Conservation (phyloP, 2,888 invertebrate species). For the Malthinus flaveolus region DNA sequence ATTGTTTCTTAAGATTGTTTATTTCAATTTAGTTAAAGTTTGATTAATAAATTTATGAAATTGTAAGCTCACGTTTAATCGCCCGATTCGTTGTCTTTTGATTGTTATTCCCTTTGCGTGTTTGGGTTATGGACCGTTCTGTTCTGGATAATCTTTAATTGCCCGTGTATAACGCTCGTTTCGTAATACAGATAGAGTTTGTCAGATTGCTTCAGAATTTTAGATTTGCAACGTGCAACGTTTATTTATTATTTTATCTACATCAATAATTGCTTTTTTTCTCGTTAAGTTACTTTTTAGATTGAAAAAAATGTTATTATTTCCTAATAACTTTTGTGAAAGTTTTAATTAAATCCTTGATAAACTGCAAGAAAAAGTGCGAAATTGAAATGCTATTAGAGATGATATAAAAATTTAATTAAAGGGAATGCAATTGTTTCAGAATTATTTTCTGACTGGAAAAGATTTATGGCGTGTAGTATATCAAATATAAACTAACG, state of each 20-base stretch:
- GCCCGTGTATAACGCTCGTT: conserved; percentile 27
- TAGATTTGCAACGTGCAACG: conserved; percentile 7
- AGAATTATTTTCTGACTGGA: too few relatives aligned
- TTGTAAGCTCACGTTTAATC: conserved; percentile 22
- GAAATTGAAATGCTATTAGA: too few relatives aligned
- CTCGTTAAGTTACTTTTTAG: too few relatives aligned
- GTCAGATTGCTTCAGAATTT: conserved; percentile 20
- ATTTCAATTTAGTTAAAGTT: conserved; percentile 11
- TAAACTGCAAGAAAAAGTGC: too few relatives aligned
- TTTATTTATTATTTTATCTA: conserved; percentile 5
- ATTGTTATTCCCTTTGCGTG: conserved; percentile 28
- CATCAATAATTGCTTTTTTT: neutral
- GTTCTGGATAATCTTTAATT: conserved; percentile 28
- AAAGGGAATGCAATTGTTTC: too few relatives aligned
- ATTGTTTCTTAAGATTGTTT: neutral
- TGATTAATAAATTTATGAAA: conserved; percentile 18
- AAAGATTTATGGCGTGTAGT: too few relatives aligned
- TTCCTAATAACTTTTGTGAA: too few relatives aligned
- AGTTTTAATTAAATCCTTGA: too few relatives aligned
- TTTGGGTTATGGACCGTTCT: conserved; percentile 28
- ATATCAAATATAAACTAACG: too few relatives aligned
- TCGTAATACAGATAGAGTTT: conserved; percentile 22
- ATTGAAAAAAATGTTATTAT: too few relatives aligned
- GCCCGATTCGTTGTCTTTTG: conserved; percentile 20
- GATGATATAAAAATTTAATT: too few relatives aligned